Evolutionary conservation across 2,113 vertebrate species (phyloP).

Genomic region (Enhydra lutris): DNA sequence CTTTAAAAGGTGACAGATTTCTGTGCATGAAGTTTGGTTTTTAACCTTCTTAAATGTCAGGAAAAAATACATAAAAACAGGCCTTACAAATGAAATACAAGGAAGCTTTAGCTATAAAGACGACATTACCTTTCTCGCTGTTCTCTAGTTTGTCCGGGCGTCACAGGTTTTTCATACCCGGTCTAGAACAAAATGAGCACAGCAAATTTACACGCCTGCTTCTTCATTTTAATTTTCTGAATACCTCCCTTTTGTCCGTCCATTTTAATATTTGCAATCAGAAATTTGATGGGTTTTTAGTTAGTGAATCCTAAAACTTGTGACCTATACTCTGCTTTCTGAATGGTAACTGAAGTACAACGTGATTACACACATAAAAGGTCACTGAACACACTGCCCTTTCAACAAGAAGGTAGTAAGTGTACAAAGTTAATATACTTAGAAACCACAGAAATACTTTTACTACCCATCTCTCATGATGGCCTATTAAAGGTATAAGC

Average conservation of each 20-base stretch:
- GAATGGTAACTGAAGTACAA: neutral
- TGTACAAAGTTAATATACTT: neutral
- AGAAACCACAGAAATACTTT: neutral
- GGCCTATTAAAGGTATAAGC: neutral
- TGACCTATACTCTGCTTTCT: neutral
- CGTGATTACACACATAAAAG: neutral
- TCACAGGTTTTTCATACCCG: conserved; percentile 81
- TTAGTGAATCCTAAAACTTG: neutral
- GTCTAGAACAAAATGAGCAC: conserved; percentile 74
- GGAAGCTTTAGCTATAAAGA: neutral
- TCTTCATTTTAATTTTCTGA: neutral
- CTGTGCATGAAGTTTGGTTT: neutral
- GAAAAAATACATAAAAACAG: neutral
- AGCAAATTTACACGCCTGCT: neutral
- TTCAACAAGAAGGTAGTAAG: neutral
- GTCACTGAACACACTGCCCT: neutral
- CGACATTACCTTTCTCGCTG: conserved; percentile 86
- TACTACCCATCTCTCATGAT: neutral
- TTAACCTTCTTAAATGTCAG: conserved; percentile 13
- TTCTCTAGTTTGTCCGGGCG: conserved; percentile 80
- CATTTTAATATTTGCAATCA: neutral
- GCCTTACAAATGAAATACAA: conserved; percentile 25
- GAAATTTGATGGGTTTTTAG: neutral
- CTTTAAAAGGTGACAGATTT: neutral
- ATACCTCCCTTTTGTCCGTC: neutral